A percentile compares a stretch with the other conserved stretches of the same genome.
These are phyloP conservation scores for Aplysina aerophoba DNA, from an alignment of 37 sponge, comb jelly and placozoan species.

Conservation along the genomic window DNA sequence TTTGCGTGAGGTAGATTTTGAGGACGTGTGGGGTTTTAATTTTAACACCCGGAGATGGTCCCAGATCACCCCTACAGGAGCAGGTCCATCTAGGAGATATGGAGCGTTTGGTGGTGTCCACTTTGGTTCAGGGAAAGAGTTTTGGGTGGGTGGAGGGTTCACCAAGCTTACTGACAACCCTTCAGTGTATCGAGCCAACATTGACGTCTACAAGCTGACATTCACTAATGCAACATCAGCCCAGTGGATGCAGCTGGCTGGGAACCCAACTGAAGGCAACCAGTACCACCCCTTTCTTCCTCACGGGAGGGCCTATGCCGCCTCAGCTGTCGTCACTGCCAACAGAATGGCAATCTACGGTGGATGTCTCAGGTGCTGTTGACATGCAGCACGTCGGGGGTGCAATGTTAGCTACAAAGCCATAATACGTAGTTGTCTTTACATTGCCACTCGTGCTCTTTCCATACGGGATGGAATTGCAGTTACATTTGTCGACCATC, in stretches of 20 bases:
- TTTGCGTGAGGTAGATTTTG: neutral
- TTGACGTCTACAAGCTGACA: constrained; percentile 54
- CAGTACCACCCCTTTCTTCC: constrained; percentile 53
- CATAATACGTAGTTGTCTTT: too few relatives aligned
- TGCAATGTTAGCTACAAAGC: too few relatives aligned
- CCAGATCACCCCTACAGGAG: neutral
- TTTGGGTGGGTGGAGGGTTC: constrained; percentile 59
- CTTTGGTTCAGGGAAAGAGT: constrained; percentile 1
- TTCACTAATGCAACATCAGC: constrained; percentile 24
- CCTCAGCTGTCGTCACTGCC: constrained; percentile 41
- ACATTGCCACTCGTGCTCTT: too few relatives aligned
- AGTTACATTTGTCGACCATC: too few relatives aligned
- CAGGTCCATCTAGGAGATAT: constrained; percentile 36
- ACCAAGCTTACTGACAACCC: constrained; percentile 13
- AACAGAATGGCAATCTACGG: constrained; percentile 49
- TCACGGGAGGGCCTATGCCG: constrained; percentile 46
- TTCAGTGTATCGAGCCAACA: constrained; percentile 23
- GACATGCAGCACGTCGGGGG: neutral
- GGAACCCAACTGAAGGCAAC: constrained; percentile 37
- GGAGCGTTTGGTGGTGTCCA: constrained; percentile 50
- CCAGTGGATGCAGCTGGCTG: constrained; percentile 28
- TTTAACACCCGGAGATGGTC: constrained; percentile 34
- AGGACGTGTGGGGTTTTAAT: constrained; percentile 56
- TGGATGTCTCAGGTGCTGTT: constrained; percentile 59
- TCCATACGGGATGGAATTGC: too few relatives aligned